Evolutionary conservation across 2,113 vertebrate species (phyloP).

Genomic region (Calidris pygmaea): DNA sequence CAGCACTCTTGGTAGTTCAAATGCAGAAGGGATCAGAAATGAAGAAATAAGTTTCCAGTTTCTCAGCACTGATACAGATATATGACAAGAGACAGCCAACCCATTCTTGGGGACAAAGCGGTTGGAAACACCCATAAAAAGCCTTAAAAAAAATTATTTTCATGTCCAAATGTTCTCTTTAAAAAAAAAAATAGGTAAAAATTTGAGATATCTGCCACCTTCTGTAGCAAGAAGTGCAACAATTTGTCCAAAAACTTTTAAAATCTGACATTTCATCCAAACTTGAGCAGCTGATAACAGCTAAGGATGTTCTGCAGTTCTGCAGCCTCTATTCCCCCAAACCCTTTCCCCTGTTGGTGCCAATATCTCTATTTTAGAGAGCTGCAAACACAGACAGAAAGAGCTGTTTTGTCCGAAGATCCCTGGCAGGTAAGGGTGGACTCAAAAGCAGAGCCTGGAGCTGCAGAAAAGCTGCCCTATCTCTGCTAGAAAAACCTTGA

Average conservation of each 20-base stretch:
- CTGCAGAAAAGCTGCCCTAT: neutral
- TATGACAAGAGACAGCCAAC: neutral
- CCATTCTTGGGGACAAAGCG: neutral
- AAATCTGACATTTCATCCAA: neutral
- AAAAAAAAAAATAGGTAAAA: neutral
- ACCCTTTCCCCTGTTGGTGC: neutral
- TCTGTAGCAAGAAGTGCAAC: neutral
- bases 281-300: neutral
- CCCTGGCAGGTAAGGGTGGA: rapidly evolving
- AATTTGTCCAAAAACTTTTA: neutral
- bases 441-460: rapidly evolving
- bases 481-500: neutral
- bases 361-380: neutral
- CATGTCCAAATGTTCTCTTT: neutral
- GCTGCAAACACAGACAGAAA: neutral
- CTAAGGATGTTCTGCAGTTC: neutral
- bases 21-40: neutral
- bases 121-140: neutral
- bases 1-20: neutral
- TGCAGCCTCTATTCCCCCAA: neutral
- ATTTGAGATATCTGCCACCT: neutral
- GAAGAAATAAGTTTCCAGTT: neutral
- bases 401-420: neutral
- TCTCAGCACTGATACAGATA: neutral
- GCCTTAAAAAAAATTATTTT: neutral